Evolutionary conservation across 2,888 invertebrate genomes (phyloP).

Genomic region (Leptura quadrifasciata): DNA sequence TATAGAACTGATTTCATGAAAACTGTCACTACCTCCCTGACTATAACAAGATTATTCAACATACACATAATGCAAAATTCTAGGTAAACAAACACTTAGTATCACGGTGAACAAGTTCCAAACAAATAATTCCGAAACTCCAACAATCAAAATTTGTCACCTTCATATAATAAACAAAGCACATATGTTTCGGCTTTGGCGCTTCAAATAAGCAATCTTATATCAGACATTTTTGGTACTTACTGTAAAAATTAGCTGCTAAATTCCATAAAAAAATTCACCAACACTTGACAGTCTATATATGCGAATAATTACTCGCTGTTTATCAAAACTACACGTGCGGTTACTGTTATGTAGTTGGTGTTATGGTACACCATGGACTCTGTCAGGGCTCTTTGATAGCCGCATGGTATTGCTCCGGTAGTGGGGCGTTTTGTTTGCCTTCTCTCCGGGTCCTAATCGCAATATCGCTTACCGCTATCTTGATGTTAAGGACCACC

Average conservation of each 20-base stretch:
- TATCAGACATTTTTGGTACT: not conserved
- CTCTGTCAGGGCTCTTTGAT: conserved; percentile 11
- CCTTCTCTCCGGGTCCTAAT: conserved; percentile 32
- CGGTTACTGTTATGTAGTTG: conserved; percentile 13
- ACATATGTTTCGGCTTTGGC: not conserved
- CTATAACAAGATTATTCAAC: not conserved
- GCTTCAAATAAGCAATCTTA: not conserved
- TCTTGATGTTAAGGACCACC: not conserved
- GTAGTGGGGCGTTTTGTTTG: conserved; percentile 22
- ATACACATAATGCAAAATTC: not conserved
- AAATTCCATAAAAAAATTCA: not conserved
- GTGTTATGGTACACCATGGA: conserved; percentile 7
- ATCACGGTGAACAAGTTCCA: not conserved
- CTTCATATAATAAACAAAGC: not conserved
- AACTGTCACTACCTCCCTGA: too few species aligned
- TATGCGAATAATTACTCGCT: too few species aligned
- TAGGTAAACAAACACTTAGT: not conserved
- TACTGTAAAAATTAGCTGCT: not conserved
- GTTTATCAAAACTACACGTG: not conserved
- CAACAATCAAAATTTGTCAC: not conserved
- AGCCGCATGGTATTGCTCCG: not conserved
- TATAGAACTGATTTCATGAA: too few species aligned
- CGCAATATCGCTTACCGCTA: not conserved
- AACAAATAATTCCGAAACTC: not conserved
- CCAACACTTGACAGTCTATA: not conserved